Evolutionary conservation across 1,140 invertebrate species (phyloP).

Genomic region (Holcopasites calliopsidis): DNA sequence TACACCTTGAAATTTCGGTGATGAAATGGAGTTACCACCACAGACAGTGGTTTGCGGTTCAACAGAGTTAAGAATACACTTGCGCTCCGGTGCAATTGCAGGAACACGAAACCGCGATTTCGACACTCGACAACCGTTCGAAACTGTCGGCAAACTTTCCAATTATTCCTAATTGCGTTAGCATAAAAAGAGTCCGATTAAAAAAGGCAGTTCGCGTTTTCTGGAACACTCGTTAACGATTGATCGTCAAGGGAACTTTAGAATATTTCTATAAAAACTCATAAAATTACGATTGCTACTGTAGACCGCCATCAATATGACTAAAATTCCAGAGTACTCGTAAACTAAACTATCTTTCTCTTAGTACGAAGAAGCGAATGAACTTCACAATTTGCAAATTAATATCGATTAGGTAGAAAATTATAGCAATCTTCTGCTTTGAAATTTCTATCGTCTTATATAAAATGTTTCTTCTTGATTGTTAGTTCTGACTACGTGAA

Average conservation of each 20-base stretch:
- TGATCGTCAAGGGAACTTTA: neutral
- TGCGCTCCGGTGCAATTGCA: neutral
- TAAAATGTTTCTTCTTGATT: neutral
- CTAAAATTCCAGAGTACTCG: neutral
- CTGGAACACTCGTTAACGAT: neutral
- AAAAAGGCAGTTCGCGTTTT: neutral
- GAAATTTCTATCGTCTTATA: no score
- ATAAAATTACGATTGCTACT: neutral
- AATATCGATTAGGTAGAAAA: no score
- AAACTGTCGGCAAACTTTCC: constrained; percentile 1
- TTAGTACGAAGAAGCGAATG: no score
- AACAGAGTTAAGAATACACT: constrained; percentile 50
- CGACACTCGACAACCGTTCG: constrained; percentile 8
- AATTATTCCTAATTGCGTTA: constrained; percentile 13
- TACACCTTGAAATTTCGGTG: constrained; percentile 22
- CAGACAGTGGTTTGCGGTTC: constrained; percentile 34
- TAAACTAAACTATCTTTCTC: no score
- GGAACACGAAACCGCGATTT: constrained; percentile 1
- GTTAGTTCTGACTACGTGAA: neutral
- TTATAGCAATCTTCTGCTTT: no score
- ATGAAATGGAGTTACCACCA: neutral
- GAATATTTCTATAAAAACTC: neutral
- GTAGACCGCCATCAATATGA: neutral
- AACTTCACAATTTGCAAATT: no score
- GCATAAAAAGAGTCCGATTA: constrained; percentile 2